Conservation (phyloP, 2,888 invertebrate genomes). For the Boloria selene region DNA sequence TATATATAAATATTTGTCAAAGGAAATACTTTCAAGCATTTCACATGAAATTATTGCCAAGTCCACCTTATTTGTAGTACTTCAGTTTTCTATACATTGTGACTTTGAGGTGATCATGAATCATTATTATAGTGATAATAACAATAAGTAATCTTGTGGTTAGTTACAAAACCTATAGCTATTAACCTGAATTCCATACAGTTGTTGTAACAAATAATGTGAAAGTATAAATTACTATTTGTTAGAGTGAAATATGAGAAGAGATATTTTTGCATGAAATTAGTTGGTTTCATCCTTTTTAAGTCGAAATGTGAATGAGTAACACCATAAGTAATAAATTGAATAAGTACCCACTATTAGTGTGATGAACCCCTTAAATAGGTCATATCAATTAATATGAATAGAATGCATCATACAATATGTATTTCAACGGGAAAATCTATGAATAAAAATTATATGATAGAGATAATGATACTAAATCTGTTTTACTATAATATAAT, state of each 20-base stretch:
- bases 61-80: no score
- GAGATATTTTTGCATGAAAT: background rate
- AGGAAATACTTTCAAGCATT: no score
- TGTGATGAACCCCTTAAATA: background rate
- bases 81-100: background rate
- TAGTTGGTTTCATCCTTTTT: background rate
- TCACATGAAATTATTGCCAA: no score
- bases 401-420: background rate
- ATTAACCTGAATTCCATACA: conserved; percentile 36
- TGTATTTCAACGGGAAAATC: no score
- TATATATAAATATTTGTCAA: no score
- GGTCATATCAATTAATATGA: conserved; percentile 1
- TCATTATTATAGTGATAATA: conserved; percentile 6
- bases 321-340: background rate
- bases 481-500: no score
- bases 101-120: background rate
- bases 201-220: conserved; percentile 15
- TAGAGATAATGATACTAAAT: no score
- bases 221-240: background rate
- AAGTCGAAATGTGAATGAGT: conserved; percentile 2
- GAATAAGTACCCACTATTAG: background rate
- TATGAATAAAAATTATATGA: no score
- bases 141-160: conserved; percentile 25
- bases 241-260: background rate
- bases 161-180: conserved; percentile 31